A percentile compares a stretch with the other conserved stretches of the same genome.
Conservation (phyloP, 2,888 invertebrate species). For the Tetranychus piercei region DNA sequence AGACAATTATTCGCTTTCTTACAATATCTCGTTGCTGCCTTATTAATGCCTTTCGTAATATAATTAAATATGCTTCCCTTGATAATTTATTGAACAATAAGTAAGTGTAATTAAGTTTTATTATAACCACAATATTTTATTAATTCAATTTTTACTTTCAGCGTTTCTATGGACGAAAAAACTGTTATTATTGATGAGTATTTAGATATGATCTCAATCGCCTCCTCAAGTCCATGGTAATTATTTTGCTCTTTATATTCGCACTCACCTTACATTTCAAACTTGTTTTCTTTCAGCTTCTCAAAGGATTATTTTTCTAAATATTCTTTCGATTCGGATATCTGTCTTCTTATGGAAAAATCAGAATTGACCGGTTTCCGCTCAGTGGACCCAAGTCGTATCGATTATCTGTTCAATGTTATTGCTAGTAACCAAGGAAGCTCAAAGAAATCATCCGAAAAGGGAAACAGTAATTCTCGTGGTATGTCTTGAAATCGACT, state of each 20-base stretch:
- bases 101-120: not conserved
- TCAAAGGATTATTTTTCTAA: conserved; percentile 7
- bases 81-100: not conserved
- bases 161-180: not conserved
- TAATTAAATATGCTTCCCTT: not conserved
- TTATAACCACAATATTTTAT: not conserved
- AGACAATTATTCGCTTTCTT: not conserved
- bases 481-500: too few species aligned
- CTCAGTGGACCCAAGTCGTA: conserved; percentile 6
- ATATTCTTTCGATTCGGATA: conserved; percentile 8
- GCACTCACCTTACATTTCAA: not conserved
- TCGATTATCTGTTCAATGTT: not conserved
- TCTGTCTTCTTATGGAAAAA: conserved; percentile 6
- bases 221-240: conserved; percentile 5
- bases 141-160: not conserved
- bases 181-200: not conserved
- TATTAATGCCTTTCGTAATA: conserved; percentile 1
- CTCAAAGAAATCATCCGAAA: not conserved
- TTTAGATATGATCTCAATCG: conserved; percentile 7
- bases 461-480: not conserved
- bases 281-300: not conserved
- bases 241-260: not conserved
- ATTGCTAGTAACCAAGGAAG: not conserved
- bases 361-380: not conserved
- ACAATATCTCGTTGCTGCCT: not conserved